Evolutionary conservation across 2,113 vertebrate species (phyloP), one percentile per base, ranked within the genome.

Genomic region (Pseudopodoces humilis): DNA sequence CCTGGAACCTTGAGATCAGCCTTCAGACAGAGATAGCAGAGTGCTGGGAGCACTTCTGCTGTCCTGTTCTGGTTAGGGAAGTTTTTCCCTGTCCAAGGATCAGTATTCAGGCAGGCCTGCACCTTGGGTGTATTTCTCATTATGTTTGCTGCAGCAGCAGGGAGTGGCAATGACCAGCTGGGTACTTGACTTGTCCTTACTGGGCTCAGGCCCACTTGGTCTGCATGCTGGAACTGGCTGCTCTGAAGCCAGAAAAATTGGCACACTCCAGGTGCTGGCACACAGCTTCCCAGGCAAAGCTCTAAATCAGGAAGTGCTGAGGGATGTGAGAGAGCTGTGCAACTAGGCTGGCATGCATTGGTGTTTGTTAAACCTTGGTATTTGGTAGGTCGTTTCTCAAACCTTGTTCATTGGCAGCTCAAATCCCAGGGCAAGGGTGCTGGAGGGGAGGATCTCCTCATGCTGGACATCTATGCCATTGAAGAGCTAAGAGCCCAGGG

Each of bases 391-490:
- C 22, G 25, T 86, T 60, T 86, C 53, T 86, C 53, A 59, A 68
- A 86, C 33, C 27, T 68, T 86, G 14, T 50, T 93, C 17, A 0
- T 83, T 95, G 92, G 67, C 95, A 99, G 99, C 91, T 99, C 19
- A 99, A 99, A 96, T 99, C 99, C 65, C 99, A 99, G 93, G 99
- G 99, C 62, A 99, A 98, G 50, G 99, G 99, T 14, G 97, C 98
- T 2, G 99, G 99, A 16, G 99, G 98, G 4, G 98, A 97, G 86
- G 99, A 99, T 67, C 98, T 99, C 90, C 98, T 99, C 94, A 99
- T 99, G 99, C 93, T 99, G 97, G 99, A 99, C 97, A 99, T 99
- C 77, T 99, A 99, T 3, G 99, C 99, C 68, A 99, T 99, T 1
- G 99, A 99, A 78, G 99, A 99, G 85, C 98, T 99, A 37, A 98